These are phyloP conservation scores for Ericerus pela DNA, from an alignment of 1,140 invertebrate species.

Conservation along the genomic window DNA sequence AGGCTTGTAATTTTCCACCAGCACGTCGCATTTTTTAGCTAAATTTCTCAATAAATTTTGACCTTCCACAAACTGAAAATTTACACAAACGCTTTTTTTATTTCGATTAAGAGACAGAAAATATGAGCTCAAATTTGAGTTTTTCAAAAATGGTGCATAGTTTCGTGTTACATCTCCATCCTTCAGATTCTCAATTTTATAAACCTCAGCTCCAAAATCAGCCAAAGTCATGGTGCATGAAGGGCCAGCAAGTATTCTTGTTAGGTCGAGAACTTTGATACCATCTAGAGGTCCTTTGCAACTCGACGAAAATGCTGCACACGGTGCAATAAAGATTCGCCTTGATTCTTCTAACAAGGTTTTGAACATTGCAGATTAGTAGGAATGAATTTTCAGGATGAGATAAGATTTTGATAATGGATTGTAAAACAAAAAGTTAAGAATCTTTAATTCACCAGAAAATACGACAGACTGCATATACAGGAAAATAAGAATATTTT, in stretches of 20 bases:
- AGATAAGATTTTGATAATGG: no score
- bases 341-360: no score
- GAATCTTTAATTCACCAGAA: no score
- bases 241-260: constrained; percentile 59
- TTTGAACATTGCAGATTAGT: no score
- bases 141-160: constrained; percentile 69
- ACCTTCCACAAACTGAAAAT: constrained; percentile 60
- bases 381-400: no score
- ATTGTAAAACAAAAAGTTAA: no score
- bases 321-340: no score
- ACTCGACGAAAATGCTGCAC: no score
- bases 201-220: constrained; percentile 85
- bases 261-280: constrained; percentile 64
- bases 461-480: no score
- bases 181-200: constrained; percentile 71
- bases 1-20: constrained; percentile 90
- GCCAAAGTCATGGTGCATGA: constrained; percentile 82
- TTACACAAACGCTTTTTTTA: constrained; percentile 83
- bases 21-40: constrained; percentile 61
- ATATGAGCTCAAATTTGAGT: constrained; percentile 60
- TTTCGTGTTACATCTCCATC: constrained; percentile 77
- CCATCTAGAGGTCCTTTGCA: constrained; percentile 41
- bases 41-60: constrained; percentile 55
- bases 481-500: no score
- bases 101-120: constrained; percentile 83